Percentiles rank a stretch among this genome's conserved stretches.
Conservation (phyloP, 2,888 invertebrate species). For the Dicyrtoma fusca region DNA sequence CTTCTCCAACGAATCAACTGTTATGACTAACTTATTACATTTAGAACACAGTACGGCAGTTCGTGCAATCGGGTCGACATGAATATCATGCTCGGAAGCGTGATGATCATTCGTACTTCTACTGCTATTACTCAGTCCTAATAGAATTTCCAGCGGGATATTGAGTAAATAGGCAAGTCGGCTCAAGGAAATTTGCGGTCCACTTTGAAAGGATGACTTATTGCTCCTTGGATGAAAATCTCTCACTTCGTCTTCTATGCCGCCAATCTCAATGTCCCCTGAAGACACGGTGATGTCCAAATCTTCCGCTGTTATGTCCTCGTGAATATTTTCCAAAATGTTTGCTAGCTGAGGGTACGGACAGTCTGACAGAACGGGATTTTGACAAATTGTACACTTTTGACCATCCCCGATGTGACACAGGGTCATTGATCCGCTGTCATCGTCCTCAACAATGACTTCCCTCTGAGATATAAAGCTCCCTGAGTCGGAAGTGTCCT, state of each 20-base stretch:
- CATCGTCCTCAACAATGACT: constrained; percentile 37
- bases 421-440: constrained; percentile 30
- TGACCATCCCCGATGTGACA: constrained; percentile 39
- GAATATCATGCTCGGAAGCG: constrained; percentile 7
- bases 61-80: background rate
- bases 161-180: constrained; percentile 41
- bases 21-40: constrained; percentile 46
- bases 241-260: constrained; percentile 53
- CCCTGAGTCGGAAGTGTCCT: constrained; percentile 31
- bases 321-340: constrained; percentile 48
- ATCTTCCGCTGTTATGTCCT: constrained; percentile 51
- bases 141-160: constrained; percentile 21
- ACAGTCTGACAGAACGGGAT: constrained; percentile 33
- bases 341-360: constrained; percentile 43
- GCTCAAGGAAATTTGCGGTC: constrained; percentile 23
- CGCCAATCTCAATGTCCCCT: constrained; percentile 55
- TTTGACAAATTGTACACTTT: constrained; percentile 44
- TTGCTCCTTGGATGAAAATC: constrained; percentile 24
- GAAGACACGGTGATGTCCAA: constrained; percentile 53
- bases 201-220: background rate
- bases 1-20: constrained; percentile 49
- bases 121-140: background rate
- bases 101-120: background rate
- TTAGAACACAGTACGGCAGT: constrained; percentile 39
- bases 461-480: constrained; percentile 33